These are phyloP conservation scores for Aphaenogaster floridana DNA, from an alignment of 1,140 invertebrate species.

Conservation along the genomic window DNA sequence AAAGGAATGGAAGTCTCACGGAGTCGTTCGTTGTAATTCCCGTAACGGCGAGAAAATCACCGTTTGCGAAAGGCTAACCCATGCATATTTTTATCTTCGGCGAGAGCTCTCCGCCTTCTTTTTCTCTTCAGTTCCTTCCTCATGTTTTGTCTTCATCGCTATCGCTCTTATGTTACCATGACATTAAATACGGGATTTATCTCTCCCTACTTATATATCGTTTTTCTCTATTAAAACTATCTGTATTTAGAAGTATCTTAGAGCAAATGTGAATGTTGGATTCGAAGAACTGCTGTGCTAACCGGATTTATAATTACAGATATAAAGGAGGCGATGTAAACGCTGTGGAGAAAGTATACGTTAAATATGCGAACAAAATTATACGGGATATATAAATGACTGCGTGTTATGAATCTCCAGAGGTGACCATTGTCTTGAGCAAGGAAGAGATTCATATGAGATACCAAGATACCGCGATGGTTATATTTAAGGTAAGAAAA, in stretches of 20 bases:
- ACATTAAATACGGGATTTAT: not conserved
- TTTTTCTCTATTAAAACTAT: constrained; percentile 9
- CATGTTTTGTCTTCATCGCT: not conserved
- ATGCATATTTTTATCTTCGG: constrained; percentile 79
- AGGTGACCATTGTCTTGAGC: constrained; percentile 73
- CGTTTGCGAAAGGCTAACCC: constrained; percentile 71
- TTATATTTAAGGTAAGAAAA: constrained; percentile 82
- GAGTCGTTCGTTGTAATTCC: constrained; percentile 15
- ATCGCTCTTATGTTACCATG: not conserved
- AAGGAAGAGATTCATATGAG: constrained; percentile 80
- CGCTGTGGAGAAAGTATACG: not conserved
- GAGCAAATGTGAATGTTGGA: not conserved
- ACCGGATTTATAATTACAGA: constrained; percentile 37
- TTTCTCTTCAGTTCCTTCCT: not conserved
- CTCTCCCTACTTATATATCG: constrained; percentile 66
- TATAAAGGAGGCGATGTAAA: not conserved
- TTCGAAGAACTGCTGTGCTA: not conserved
- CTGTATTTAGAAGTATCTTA: constrained; percentile 1
- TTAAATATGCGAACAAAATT: constrained; percentile 20
- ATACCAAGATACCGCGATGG: constrained; percentile 83
- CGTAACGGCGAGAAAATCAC: constrained; percentile 42
- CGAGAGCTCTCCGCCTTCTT: constrained; percentile 58
- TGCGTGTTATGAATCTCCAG: constrained; percentile 78
- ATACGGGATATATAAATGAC: constrained; percentile 78
- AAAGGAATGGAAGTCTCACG: constrained; percentile 2